A percentile compares a stretch with the other conserved stretches of the same genome.
phyloP scores from a whole-genome alignment of 2,888 invertebrate species.

The Chalcosyrphus nemorum region DNA sequence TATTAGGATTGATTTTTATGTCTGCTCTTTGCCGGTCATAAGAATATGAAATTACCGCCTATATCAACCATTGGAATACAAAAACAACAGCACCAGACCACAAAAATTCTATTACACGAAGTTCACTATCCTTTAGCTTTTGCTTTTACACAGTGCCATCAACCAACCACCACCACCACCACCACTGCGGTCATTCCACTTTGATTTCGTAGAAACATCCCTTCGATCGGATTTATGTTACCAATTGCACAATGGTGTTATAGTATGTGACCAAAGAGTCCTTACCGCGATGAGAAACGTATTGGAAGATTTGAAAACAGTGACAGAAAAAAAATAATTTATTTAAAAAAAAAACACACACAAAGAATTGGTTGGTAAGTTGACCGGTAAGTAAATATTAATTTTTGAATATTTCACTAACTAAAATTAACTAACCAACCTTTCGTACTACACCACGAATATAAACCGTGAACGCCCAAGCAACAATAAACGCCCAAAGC shows the following conservation, averaged over 20 bases:
- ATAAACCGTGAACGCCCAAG: conserved; percentile 42
- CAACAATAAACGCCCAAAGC: conserved; percentile 38
- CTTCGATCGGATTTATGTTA: background rate
- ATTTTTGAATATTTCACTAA: background rate
- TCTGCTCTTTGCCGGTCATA: background rate
- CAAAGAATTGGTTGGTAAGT: no score
- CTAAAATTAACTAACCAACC: conserved; percentile 32
- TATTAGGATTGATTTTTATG: no score
- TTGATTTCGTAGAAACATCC: conserved; percentile 11
- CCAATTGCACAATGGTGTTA: conserved; percentile 11
- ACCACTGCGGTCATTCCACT: conserved; percentile 50
- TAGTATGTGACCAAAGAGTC: background rate
- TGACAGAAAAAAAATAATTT: background rate
- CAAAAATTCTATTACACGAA: background rate
- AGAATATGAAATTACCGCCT: background rate
- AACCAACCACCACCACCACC: background rate
- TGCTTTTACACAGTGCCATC: background rate
- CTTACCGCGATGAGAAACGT: background rate
- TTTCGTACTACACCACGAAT: conserved; percentile 36
- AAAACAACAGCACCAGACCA: background rate
- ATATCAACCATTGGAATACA: background rate
- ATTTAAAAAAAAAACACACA: background rate
- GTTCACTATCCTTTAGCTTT: conserved; percentile 12
- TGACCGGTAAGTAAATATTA: no score
- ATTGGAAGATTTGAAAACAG: no score